Percentiles rank a stretch among this genome's conserved stretches.
Conservation (phyloP, 2,113 vertebrate species). For the Vanacampus margaritifer region DNA sequence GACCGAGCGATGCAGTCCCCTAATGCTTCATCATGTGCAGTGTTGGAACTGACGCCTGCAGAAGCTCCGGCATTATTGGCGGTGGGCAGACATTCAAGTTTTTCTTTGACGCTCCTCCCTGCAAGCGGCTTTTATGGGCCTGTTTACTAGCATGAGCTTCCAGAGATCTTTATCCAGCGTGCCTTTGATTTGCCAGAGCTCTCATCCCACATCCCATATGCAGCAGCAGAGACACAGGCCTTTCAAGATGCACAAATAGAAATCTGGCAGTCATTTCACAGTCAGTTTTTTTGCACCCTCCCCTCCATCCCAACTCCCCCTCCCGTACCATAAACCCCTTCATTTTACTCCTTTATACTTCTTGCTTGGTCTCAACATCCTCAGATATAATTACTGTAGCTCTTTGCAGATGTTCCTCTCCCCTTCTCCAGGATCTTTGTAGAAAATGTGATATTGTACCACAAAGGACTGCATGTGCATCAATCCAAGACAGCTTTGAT, state of each 20-base stretch:
- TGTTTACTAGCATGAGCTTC: constrained; percentile 74
- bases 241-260: constrained; percentile 72
- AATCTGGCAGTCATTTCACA: constrained; percentile 75
- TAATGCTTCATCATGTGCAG: constrained; percentile 22
- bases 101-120: constrained; percentile 69
- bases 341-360: constrained; percentile 49
- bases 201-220: constrained; percentile 75
- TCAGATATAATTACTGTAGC: constrained; percentile 66
- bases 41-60: constrained; percentile 54
- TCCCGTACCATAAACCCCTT: constrained; percentile 34
- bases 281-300: constrained; percentile 51
- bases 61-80: constrained; percentile 66
- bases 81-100: constrained; percentile 71
- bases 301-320: constrained; percentile 24
- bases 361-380: constrained; percentile 55
- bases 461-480: constrained; percentile 15
- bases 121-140: constrained; percentile 69
- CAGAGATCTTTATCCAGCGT: constrained; percentile 74
- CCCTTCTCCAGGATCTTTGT: constrained; percentile 41
- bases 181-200: constrained; percentile 74
- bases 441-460: constrained; percentile 38
- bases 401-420: constrained; percentile 63
- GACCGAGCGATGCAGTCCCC: constrained; percentile 37
- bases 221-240: constrained; percentile 62
- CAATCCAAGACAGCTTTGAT: constrained; percentile 24